Conservation (phyloP, 2,797 vertebrate genomes). For the Galago senegalensis region DNA sequence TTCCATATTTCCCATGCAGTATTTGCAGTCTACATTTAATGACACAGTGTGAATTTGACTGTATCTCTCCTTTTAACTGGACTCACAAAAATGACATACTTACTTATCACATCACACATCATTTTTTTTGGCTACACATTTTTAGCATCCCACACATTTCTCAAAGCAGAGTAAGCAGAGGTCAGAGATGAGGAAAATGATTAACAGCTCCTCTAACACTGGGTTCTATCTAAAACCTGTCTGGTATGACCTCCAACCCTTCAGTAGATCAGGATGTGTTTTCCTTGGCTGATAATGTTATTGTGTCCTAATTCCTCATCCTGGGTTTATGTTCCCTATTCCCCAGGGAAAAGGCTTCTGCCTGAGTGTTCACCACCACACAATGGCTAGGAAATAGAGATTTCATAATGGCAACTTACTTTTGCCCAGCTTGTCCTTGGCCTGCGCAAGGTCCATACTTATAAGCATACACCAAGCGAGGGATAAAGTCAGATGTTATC, state of each 20-base stretch:
- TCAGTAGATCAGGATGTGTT: not conserved
- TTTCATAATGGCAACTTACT: slow-evolving; percentile 89
- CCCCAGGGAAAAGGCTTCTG: not conserved
- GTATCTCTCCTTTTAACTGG: not conserved
- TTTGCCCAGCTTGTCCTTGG: slow-evolving; percentile 95
- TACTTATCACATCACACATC: not conserved
- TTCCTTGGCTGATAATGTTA: not conserved
- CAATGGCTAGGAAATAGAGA: not conserved
- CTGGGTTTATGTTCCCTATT: not conserved
- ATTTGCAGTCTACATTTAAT: not conserved
- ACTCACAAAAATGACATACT: not conserved
- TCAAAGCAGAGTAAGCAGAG: not conserved
- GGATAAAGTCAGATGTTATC: slow-evolving; percentile 93
- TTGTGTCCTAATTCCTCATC: not conserved
- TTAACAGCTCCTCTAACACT: not conserved
- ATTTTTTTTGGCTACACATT: not conserved
- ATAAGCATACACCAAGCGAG: slow-evolving; percentile 93
- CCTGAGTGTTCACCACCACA: not conserved
- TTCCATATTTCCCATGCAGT: not conserved
- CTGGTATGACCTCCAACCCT: not conserved
- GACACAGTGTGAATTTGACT: not conserved
- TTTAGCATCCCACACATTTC: not conserved
- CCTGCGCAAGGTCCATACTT: slow-evolving; percentile 94
- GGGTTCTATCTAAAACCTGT: slow-evolving; percentile 19
- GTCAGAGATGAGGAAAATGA: not conserved